phyloP scores from a whole-genome alignment of 2,113 vertebrate species.

The Blennius ocellaris region DNA sequence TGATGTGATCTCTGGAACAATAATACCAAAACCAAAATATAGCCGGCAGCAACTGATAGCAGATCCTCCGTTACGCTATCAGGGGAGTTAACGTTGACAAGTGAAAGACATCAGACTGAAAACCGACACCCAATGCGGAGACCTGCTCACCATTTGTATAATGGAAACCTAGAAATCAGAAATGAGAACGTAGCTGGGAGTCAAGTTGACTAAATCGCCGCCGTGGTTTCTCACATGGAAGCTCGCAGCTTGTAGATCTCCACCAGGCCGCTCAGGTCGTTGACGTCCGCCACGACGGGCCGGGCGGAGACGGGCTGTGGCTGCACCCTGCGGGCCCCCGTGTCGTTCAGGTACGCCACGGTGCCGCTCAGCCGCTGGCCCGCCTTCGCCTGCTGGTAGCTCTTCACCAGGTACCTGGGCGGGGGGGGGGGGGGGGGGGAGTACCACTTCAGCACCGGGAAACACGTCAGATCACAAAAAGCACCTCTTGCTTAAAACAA shows the following conservation, averaged over 20 bases:
- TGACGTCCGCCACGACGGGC: conserved; percentile 80
- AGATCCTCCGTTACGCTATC: background rate
- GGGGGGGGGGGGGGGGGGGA: too few species aligned
- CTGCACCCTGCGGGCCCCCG: conserved; percentile 85
- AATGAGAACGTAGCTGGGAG: background rate
- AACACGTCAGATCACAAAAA: background rate
- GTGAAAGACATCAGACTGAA: background rate
- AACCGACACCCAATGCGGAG: background rate
- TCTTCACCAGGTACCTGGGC: conserved; percentile 96
- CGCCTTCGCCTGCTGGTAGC: conserved; percentile 88
- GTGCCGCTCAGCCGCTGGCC: conserved; percentile 89
- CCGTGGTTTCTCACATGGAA: conserved; percentile 83
- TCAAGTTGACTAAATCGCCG: too few species aligned
- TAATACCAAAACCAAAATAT: conserved; percentile 10
- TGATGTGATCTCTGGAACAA: conserved; percentile 4
- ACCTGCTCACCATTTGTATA: background rate
- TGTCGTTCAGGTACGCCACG: conserved; percentile 94
- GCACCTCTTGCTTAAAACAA: too few species aligned
- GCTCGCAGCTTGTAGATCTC: conserved; percentile 93
- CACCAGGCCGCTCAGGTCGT: conserved; percentile 85
- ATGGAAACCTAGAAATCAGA: background rate
- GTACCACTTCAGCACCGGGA: background rate
- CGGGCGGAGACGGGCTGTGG: conserved; percentile 88
- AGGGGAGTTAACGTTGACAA: background rate
- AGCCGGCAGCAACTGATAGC: background rate